These are phyloP conservation scores for Calyptommatus sinebrachiatus DNA, from an alignment of 2,113 vertebrate genomes.

Conservation along the genomic window DNA sequence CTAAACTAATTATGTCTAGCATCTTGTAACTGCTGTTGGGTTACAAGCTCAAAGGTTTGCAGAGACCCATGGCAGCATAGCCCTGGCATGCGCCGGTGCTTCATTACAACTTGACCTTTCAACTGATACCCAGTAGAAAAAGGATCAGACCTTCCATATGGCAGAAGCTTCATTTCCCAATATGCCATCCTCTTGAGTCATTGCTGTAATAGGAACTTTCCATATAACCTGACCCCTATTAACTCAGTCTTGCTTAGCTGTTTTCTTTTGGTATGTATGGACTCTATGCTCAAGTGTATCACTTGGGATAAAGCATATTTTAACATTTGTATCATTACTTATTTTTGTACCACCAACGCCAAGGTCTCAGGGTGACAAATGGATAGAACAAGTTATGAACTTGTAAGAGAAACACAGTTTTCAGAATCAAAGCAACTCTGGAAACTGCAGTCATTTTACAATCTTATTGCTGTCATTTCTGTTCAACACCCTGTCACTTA, in stretches of 20 bases:
- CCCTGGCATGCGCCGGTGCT: conserved; percentile 53
- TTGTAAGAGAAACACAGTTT: neutral
- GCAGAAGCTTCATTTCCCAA: conserved; percentile 67
- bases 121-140: conserved; percentile 66
- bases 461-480: neutral
- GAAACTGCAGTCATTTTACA: neutral
- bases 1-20: conserved; percentile 51
- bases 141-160: conserved; percentile 69
- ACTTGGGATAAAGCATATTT: neutral
- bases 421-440: neutral
- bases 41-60: conserved; percentile 57
- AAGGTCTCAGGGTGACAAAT: no score
- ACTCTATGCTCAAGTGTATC: conserved; percentile 1
- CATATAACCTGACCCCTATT: conserved; percentile 55
- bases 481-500: neutral
- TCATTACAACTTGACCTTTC: conserved; percentile 69
- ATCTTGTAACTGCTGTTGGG: conserved; percentile 52
- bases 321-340: neutral
- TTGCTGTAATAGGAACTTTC: conserved; percentile 59
- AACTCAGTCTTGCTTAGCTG: conserved; percentile 34
- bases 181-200: conserved; percentile 60
- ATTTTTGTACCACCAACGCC: neutral
- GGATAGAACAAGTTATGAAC: no score
- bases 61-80: conserved; percentile 63
- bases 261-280: conserved; percentile 18